These are phyloP conservation scores for Caenorhabditis macrosperma DNA, from an alignment of 2,888 invertebrate species.

Conservation along the genomic window DNA sequence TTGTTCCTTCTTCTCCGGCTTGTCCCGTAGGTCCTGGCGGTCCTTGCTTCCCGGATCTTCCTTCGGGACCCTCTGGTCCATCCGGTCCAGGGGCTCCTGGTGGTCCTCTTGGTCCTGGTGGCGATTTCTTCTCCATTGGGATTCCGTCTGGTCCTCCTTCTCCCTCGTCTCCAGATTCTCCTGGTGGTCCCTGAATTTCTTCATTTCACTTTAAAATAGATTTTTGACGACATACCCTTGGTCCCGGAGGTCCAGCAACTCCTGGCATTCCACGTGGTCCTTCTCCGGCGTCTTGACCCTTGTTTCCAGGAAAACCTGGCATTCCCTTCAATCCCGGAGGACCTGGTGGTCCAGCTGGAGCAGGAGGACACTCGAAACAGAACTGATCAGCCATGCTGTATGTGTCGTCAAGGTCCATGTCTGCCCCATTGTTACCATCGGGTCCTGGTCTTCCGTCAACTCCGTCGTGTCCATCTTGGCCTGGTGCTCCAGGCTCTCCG, in stretches of 20 bases:
- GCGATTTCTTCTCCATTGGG: slow-evolving; percentile 61
- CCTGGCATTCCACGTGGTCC: slow-evolving; percentile 61
- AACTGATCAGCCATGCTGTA: slow-evolving; percentile 61
- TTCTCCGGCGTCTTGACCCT: slow-evolving; percentile 55
- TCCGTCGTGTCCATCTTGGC: slow-evolving; percentile 64
- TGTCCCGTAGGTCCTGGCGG: slow-evolving; percentile 67
- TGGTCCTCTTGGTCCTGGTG: slow-evolving; percentile 68
- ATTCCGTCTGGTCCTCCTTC: slow-evolving; percentile 70
- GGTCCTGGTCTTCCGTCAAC: slow-evolving; percentile 58
- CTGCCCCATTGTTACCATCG: slow-evolving; percentile 60
- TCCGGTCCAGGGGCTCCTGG: slow-evolving; percentile 59
- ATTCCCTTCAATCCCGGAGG: slow-evolving; percentile 65
- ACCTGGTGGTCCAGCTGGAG: slow-evolving; percentile 63
- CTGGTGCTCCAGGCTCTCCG: slow-evolving; percentile 63
- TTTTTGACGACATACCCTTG: slow-evolving; percentile 53
- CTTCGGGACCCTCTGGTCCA: slow-evolving; percentile 61
- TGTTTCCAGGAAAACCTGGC: slow-evolving; percentile 59
- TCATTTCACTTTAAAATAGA: background rate
- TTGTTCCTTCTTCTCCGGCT: slow-evolving; percentile 66
- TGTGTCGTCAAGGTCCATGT: slow-evolving; percentile 49
- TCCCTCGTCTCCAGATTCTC: slow-evolving; percentile 65
- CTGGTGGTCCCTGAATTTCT: slow-evolving; percentile 63
- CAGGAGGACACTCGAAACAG: slow-evolving; percentile 69
- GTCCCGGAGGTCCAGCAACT: slow-evolving; percentile 61
- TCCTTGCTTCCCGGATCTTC: slow-evolving; percentile 62